These are phyloP conservation scores for Lethrus apterus DNA, from an alignment of 1,140 invertebrate genomes.

Conservation along the genomic window DNA sequence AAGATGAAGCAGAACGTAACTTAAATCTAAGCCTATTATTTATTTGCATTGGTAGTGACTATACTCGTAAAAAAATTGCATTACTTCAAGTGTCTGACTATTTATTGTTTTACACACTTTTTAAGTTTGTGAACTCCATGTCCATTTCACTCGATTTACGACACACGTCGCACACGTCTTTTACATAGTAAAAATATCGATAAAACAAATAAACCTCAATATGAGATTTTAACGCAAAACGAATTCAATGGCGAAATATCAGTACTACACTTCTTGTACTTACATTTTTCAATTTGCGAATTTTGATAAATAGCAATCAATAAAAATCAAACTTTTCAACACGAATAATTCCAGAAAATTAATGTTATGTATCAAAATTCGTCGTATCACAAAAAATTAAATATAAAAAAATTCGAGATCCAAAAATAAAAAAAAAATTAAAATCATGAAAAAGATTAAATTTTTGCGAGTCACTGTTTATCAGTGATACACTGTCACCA, in stretches of 20 bases:
- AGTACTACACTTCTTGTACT: slow-evolving; percentile 1
- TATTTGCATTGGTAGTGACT: slow-evolving; percentile 20
- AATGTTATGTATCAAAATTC: neutral
- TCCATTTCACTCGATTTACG: neutral
- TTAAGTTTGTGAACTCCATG: neutral
- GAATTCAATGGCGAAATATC: slow-evolving; percentile 5
- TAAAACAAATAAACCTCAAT: slow-evolving; percentile 22
- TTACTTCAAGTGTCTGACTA: slow-evolving; percentile 1
- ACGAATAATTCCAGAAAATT: neutral
- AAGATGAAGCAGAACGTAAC: slow-evolving; percentile 11
- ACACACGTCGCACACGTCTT: neutral
- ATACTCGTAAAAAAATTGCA: slow-evolving; percentile 8
- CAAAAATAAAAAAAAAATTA: slow-evolving; percentile 7
- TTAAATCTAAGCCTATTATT: slow-evolving; percentile 12
- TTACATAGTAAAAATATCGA: slow-evolving; percentile 19
- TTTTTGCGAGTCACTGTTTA: slow-evolving; percentile 12
- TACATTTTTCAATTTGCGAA: slow-evolving; percentile 1
- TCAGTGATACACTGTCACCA: slow-evolving; percentile 24
- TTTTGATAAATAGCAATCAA: neutral
- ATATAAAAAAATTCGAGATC: slow-evolving; percentile 2
- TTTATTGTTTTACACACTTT: neutral
- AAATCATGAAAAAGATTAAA: slow-evolving; percentile 8
- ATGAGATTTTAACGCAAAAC: slow-evolving; percentile 19
- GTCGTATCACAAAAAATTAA: slow-evolving; percentile 5
- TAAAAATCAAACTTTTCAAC: neutral